A percentile compares a stretch with the other conserved stretches of the same genome.
These are phyloP conservation scores for Limulus polyphemus DNA, from an alignment of 2,888 invertebrate species.

Conservation along the genomic window DNA sequence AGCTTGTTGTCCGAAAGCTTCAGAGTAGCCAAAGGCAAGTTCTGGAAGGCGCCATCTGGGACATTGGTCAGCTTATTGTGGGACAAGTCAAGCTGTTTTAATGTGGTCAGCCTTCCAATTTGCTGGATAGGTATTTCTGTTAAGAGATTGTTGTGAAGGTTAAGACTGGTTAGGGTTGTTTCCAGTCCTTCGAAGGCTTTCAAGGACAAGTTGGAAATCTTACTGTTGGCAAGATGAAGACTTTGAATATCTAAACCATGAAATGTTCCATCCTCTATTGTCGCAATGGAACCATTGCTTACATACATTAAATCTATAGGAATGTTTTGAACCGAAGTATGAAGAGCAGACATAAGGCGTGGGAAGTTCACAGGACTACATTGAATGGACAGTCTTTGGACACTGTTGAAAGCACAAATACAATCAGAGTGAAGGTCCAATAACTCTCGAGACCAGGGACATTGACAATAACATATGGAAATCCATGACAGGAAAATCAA, in stretches of 20 bases:
- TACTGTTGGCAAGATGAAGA: slow-evolving; percentile 34
- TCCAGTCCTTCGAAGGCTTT: slow-evolving; percentile 55
- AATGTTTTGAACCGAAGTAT: slow-evolving; percentile 30
- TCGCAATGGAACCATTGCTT: slow-evolving; percentile 59
- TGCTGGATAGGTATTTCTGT: slow-evolving; percentile 62
- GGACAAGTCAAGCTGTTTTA: slow-evolving; percentile 70
- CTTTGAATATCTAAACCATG: slow-evolving; percentile 45
- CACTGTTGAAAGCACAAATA: slow-evolving; percentile 74
- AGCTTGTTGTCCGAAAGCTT: slow-evolving; percentile 75
- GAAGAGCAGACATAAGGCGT: slow-evolving; percentile 51
- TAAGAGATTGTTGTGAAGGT: slow-evolving; percentile 50
- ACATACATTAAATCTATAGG: slow-evolving; percentile 75
- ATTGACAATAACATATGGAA: slow-evolving; percentile 39
- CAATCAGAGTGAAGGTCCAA: slow-evolving; percentile 66
- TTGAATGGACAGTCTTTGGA: slow-evolving; percentile 36
- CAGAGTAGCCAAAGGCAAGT: slow-evolving; percentile 42
- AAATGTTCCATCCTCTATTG: slow-evolving; percentile 53
- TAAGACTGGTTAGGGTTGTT: slow-evolving; percentile 60
- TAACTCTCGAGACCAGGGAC: slow-evolving; percentile 69
- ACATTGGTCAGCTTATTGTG: slow-evolving; percentile 61
- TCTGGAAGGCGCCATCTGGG: slow-evolving; percentile 60
- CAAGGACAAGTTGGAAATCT: slow-evolving; percentile 30
- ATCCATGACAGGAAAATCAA: too few relatives aligned
- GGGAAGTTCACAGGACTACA: slow-evolving; percentile 27
- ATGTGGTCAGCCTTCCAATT: slow-evolving; percentile 51